Conservation (phyloP, 2,113 vertebrate genomes). For the Bagarius yarrelli region DNA sequence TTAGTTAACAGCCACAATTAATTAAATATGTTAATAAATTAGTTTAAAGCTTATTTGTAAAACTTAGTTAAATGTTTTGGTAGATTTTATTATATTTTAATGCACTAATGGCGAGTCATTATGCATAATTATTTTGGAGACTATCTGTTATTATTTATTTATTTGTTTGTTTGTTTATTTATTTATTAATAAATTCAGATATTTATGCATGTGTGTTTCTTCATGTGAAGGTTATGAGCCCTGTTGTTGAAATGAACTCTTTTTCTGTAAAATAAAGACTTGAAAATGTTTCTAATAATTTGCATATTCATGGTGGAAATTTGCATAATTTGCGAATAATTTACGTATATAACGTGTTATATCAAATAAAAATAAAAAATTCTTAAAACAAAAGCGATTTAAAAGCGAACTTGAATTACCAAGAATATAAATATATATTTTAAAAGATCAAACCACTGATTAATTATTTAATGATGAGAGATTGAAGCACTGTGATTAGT, state of each 20-base stretch:
- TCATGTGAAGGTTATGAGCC: conserved; percentile 10
- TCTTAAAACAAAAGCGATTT: not conserved
- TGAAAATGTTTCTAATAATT: not conserved
- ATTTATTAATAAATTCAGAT: not conserved
- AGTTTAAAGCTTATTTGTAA: not conserved
- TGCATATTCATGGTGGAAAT: conserved; percentile 6
- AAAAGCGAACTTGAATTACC: too few species aligned
- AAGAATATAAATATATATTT: too few species aligned
- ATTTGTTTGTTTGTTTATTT: not conserved
- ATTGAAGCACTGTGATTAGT: not conserved
- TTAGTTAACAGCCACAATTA: not conserved
- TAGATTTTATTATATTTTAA: not conserved
- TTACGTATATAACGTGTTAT: not conserved
- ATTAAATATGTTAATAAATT: not conserved
- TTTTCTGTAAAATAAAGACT: too few species aligned
- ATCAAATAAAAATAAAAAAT: not conserved
- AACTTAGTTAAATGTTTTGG: not conserved
- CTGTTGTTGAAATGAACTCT: conserved; percentile 1
- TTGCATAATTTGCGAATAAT: not conserved
- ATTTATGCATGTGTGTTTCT: not conserved
- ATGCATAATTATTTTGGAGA: not conserved
- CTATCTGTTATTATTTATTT: not conserved
- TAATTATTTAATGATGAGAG: not conserved
- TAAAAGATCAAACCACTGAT: too few species aligned
- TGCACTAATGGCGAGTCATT: not conserved